Percentiles rank a stretch among this genome's conserved stretches.
These are phyloP conservation scores for Alosa sapidissima DNA, from an alignment of 2,797 vertebrate genomes.

Conservation along the genomic window DNA sequence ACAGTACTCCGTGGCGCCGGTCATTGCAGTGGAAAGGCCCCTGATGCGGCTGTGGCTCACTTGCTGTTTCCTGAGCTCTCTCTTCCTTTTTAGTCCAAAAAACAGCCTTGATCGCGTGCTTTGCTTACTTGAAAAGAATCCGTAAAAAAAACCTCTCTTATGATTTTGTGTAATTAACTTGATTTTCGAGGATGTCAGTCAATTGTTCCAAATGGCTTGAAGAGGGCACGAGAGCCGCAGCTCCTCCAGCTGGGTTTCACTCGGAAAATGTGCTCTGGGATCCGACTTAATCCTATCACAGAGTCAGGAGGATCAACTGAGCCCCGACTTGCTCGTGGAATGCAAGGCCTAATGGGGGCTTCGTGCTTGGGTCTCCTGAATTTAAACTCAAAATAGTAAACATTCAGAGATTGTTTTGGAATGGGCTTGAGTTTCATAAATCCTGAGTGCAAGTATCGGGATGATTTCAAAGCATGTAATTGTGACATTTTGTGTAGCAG, in stretches of 20 bases:
- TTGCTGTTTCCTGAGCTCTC: constrained; percentile 44
- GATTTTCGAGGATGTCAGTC: constrained; percentile 70
- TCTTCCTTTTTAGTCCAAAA: constrained; percentile 36
- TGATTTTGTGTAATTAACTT: constrained; percentile 66
- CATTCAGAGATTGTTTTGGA: background rate
- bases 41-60: background rate
- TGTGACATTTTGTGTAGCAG: background rate
- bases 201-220: constrained; percentile 55
- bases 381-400: background rate
- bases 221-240: constrained; percentile 42
- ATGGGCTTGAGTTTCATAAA: background rate
- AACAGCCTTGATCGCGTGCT: constrained; percentile 23
- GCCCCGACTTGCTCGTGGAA: constrained; percentile 53
- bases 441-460: background rate
- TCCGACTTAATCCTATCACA: constrained; percentile 67
- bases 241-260: constrained; percentile 59
- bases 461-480: background rate
- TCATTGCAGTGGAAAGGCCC: background rate
- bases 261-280: constrained; percentile 60
- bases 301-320: constrained; percentile 57
- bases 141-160: constrained; percentile 46
- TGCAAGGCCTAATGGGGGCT: constrained; percentile 22
- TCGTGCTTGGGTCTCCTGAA: background rate
- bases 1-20: constrained; percentile 2
- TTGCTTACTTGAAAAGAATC: constrained; percentile 34